Percentiles rank a stretch among this genome's conserved stretches.
These are phyloP conservation scores for Rhinogobius similis DNA, from an alignment of 2,113 vertebrate species.

Conservation along the genomic window DNA sequence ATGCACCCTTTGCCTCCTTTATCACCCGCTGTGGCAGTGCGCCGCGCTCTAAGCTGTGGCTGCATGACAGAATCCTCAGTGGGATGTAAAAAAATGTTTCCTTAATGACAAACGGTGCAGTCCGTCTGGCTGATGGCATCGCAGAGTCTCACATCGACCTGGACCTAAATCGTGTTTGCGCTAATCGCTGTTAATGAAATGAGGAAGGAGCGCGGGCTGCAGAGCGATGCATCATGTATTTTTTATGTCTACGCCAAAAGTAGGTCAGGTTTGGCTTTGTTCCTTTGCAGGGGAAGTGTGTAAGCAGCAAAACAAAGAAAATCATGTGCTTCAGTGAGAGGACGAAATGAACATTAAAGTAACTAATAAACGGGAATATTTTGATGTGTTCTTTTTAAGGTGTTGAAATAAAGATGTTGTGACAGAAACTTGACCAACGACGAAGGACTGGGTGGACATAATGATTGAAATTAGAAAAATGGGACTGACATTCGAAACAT, in stretches of 20 bases:
- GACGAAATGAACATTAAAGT: background rate
- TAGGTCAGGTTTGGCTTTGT: slow-evolving; percentile 26
- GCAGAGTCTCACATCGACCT: background rate
- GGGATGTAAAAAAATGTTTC: background rate
- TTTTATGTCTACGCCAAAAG: slow-evolving; percentile 16
- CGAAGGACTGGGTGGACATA: too few species aligned
- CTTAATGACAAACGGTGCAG: background rate
- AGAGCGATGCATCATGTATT: slow-evolving; percentile 18
- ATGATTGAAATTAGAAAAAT: too few species aligned
- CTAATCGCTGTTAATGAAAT: slow-evolving; percentile 10
- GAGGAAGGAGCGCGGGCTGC: slow-evolving; percentile 6
- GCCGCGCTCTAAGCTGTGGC: slow-evolving; percentile 18
- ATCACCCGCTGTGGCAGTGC: background rate
- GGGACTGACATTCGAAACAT: too few species aligned
- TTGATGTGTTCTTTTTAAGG: background rate
- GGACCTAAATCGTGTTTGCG: background rate
- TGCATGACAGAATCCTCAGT: slow-evolving; percentile 9
- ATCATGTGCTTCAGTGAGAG: background rate
- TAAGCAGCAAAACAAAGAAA: slow-evolving; percentile 9
- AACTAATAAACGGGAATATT: background rate
- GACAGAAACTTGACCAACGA: too few species aligned
- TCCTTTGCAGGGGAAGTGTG: background rate
- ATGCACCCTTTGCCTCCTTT: slow-evolving; percentile 11
- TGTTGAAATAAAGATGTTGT: background rate
- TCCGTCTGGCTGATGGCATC: background rate